Conservation (phyloP, 2,888 invertebrate genomes). For the Platypus cylindrus region DNA sequence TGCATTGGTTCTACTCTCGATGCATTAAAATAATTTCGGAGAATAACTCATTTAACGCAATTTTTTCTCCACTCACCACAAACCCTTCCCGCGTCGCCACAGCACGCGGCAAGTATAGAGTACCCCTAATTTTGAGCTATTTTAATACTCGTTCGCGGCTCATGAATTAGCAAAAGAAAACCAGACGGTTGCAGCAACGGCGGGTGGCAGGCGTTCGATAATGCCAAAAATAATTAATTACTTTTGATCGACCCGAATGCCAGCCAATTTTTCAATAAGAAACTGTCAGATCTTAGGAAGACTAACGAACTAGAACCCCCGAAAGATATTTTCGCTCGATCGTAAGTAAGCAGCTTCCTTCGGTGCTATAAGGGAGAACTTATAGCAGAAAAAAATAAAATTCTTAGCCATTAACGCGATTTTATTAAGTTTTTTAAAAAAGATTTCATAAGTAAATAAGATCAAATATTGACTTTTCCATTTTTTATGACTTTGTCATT, state of each 20-base stretch:
- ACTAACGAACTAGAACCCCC: conserved; percentile 32
- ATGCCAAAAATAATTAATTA: conserved; percentile 64
- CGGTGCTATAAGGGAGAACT: too few species aligned
- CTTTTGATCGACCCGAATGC: conserved; percentile 50
- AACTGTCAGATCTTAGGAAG: conserved; percentile 32
- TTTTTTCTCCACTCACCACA: too few species aligned
- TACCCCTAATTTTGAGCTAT: too few species aligned
- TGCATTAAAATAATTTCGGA: too few species aligned
- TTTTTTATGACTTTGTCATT: too few species aligned
- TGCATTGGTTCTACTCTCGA: too few species aligned
- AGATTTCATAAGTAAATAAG: conserved; percentile 12
- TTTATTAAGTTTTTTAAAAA: conserved; percentile 19
- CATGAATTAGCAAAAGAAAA: conserved; percentile 56
- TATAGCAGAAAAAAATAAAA: too few species aligned
- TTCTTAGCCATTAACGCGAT: conserved; percentile 20
- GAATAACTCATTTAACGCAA: too few species aligned
- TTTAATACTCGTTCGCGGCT: conserved; percentile 42
- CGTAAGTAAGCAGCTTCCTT: too few species aligned
- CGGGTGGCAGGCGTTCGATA: conserved; percentile 38
- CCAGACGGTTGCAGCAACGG: conserved; percentile 36
- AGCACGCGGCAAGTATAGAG: too few species aligned
- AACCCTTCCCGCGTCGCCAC: too few species aligned
- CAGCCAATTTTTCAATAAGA: conserved; percentile 48
- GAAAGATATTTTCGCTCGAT: conserved; percentile 16
- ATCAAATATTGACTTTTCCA: conserved; percentile 13